Conservation (phyloP, 2,888 invertebrate genomes). For the Chrysopilus asiliformis region DNA sequence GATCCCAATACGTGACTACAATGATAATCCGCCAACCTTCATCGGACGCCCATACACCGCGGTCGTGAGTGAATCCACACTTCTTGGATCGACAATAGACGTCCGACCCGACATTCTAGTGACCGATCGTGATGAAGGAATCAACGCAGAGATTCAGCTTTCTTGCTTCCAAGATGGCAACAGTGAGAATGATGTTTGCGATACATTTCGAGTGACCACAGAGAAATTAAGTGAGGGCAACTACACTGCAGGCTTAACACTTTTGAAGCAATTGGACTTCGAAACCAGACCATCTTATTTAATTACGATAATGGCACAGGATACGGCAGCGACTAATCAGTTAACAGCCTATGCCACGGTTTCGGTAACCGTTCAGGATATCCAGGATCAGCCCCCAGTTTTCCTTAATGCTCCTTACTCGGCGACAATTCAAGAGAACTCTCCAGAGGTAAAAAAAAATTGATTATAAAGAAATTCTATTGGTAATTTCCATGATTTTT, state of each 20-base stretch:
- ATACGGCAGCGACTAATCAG: slow-evolving; percentile 46
- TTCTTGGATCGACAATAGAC: slow-evolving; percentile 47
- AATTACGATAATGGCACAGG: slow-evolving; percentile 52
- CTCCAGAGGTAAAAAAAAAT: slow-evolving; percentile 39
- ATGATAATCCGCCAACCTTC: slow-evolving; percentile 68
- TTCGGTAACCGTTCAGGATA: slow-evolving; percentile 60
- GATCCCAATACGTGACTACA: slow-evolving; percentile 63
- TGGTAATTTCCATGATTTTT: slow-evolving; percentile 10
- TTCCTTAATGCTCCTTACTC: slow-evolving; percentile 71
- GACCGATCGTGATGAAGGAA: slow-evolving; percentile 57
- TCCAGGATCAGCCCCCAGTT: slow-evolving; percentile 72
- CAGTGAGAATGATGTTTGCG: slow-evolving; percentile 53
- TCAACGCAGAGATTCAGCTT: slow-evolving; percentile 55
- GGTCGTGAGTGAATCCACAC: slow-evolving; percentile 53
- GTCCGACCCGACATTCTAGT: slow-evolving; percentile 48
- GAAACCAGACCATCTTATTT: slow-evolving; percentile 62
- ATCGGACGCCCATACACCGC: slow-evolving; percentile 59
- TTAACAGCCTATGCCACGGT: slow-evolving; percentile 57
- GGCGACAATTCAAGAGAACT: slow-evolving; percentile 61
- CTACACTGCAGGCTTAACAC: slow-evolving; percentile 52
- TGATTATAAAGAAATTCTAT: slow-evolving; percentile 1
- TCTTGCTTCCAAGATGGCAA: slow-evolving; percentile 45
- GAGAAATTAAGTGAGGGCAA: slow-evolving; percentile 53
- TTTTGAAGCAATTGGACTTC: slow-evolving; percentile 58
- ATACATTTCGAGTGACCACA: slow-evolving; percentile 50